phyloP scores from a whole-genome alignment of 2,797 vertebrate genomes.

The Atherinosoma microstoma region DNA sequence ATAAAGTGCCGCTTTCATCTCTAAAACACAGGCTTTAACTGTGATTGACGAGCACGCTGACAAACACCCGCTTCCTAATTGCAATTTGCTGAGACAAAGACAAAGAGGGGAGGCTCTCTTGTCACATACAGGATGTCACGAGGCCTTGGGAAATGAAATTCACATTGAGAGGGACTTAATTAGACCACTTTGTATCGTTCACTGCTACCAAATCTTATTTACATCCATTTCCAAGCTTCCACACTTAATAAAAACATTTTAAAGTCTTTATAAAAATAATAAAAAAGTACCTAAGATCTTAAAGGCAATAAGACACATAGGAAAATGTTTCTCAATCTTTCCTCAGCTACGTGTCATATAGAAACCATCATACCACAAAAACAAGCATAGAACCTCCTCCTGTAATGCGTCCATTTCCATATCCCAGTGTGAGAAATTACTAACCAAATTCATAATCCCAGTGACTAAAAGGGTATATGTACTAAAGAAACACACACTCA shows the following conservation, averaged over 20 bases:
- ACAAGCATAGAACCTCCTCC: not conserved
- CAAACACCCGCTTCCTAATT: slow-evolving; percentile 66
- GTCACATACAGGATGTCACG: slow-evolving; percentile 65
- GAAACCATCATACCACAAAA: slow-evolving; percentile 6
- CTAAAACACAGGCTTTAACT: slow-evolving; percentile 46
- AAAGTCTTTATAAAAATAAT: slow-evolving; percentile 10
- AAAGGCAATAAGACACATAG: not conserved
- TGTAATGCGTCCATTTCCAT: not conserved
- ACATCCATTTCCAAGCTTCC: slow-evolving; percentile 63
- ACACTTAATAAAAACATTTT: slow-evolving; percentile 60
- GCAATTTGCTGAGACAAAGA: slow-evolving; percentile 68
- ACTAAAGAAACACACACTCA: slow-evolving; percentile 10
- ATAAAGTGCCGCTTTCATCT: slow-evolving; percentile 49
- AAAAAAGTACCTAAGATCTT: slow-evolving; percentile 1
- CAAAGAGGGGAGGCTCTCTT: slow-evolving; percentile 61
- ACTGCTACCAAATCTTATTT: slow-evolving; percentile 68
- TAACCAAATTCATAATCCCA: slow-evolving; percentile 13
- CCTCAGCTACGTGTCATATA: not conserved
- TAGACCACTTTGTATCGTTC: slow-evolving; percentile 78
- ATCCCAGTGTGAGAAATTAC: slow-evolving; percentile 3
- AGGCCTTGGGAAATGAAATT: slow-evolving; percentile 72
- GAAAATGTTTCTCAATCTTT: slow-evolving; percentile 23
- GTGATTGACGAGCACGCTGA: slow-evolving; percentile 66
- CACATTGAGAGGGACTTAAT: slow-evolving; percentile 72
- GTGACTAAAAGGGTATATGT: not conserved